phyloP scores from a whole-genome alignment of 2,888 invertebrate genomes.

The Patella ulyssiponensis region DNA sequence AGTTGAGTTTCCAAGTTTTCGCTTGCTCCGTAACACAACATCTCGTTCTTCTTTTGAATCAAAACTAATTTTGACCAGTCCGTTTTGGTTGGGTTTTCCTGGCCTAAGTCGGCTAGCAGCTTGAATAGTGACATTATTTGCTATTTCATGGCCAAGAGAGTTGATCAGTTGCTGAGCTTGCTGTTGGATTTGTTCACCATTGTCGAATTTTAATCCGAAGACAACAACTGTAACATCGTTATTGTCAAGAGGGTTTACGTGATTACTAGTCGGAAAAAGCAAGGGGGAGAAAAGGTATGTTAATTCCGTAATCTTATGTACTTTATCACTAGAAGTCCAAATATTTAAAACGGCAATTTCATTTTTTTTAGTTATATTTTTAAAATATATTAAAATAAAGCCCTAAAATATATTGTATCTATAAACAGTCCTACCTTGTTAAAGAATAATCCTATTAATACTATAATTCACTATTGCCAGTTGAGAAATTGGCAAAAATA shows the following conservation, averaged over 20 bases:
- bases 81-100: neutral
- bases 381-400: no score
- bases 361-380: no score
- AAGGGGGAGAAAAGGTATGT: no score
- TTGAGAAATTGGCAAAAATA: no score
- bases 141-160: neutral
- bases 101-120: neutral
- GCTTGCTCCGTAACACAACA: neutral
- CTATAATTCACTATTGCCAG: no score
- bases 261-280: neutral
- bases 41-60: neutral
- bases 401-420: no score
- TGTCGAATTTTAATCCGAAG: neutral
- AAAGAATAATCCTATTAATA: no score
- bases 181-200: neutral
- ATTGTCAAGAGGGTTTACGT: neutral
- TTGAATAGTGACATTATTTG: neutral
- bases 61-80: neutral
- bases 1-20: neutral
- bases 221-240: neutral
- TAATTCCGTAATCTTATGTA: no score
- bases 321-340: no score
- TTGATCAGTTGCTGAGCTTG: neutral
- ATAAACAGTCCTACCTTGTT: no score
- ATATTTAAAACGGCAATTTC: no score